phyloP scores from a whole-genome alignment of 2,113 vertebrate species.

The Scatophagus argus region DNA sequence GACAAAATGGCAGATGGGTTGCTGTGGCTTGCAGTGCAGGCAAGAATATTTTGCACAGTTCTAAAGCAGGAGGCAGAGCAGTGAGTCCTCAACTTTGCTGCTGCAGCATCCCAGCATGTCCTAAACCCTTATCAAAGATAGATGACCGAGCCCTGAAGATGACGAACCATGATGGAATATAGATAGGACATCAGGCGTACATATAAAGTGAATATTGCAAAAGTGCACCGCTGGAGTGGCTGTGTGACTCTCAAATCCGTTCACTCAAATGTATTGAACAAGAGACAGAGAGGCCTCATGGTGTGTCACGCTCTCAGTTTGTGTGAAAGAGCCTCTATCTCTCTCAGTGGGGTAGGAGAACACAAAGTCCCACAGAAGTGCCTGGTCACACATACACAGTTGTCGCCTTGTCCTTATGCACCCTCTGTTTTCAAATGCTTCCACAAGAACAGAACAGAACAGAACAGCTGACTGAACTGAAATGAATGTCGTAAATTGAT shows the following conservation, averaged over 20 bases:
- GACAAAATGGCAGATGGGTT: conserved; percentile 76
- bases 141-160: not conserved
- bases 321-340: conserved; percentile 51
- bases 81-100: conserved; percentile 51
- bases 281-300: conserved; percentile 45
- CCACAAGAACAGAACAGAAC: too few relatives aligned
- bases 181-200: not conserved
- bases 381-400: conserved; percentile 55
- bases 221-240: not conserved
- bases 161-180: not conserved
- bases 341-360: conserved; percentile 37
- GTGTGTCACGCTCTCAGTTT: conserved; percentile 53
- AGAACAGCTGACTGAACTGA: conserved; percentile 9
- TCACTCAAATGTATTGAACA: conserved; percentile 21
- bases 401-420: conserved; percentile 44
- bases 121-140: conserved; percentile 17
- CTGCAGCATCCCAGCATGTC: conserved; percentile 25
- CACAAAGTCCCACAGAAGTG: conserved; percentile 64
- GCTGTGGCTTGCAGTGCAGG: conserved; percentile 38
- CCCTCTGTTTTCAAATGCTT: conserved; percentile 44
- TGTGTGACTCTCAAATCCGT: conserved; percentile 8
- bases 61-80: conserved; percentile 20
- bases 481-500: not conserved
- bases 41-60: conserved; percentile 49
- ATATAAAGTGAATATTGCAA: not conserved